phyloP scores from a whole-genome alignment of 1,140 invertebrate genomes.

The Bicyclus anynana region DNA sequence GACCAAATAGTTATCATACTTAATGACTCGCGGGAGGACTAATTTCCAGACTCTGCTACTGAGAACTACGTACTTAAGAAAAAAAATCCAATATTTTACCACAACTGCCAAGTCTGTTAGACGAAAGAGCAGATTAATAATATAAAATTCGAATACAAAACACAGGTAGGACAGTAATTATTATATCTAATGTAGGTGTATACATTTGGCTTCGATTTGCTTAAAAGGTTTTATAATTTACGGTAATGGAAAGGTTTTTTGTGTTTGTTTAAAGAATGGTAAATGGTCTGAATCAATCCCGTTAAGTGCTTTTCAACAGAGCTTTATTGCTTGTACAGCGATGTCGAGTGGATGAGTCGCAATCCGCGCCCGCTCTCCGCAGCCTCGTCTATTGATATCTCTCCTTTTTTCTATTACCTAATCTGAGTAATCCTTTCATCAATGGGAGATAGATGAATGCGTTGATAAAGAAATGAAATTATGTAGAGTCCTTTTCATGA shows the following conservation, averaged over 20 bases:
- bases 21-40: too few relatives aligned
- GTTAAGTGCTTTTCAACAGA: slow-evolving; percentile 77
- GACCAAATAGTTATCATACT: too few relatives aligned
- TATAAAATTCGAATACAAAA: background rate
- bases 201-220: slow-evolving; percentile 64
- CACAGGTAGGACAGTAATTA: background rate
- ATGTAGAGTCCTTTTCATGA: too few relatives aligned
- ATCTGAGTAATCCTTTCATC: background rate
- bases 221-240: slow-evolving; percentile 76
- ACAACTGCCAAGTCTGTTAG: too few relatives aligned
- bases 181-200: slow-evolving; percentile 10
- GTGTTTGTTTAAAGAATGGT: slow-evolving; percentile 77
- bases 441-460: too few relatives aligned
- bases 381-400: slow-evolving; percentile 3
- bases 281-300: slow-evolving; percentile 77
- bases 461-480: too few relatives aligned
- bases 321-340: slow-evolving; percentile 75
- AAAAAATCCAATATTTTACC: too few relatives aligned
- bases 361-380: too few relatives aligned
- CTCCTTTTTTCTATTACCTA: background rate
- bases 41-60: too few relatives aligned
- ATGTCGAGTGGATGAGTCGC: slow-evolving; percentile 55
- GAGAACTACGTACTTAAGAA: too few relatives aligned
- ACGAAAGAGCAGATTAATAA: too few relatives aligned
- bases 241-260: slow-evolving; percentile 71